These are phyloP conservation scores for Drosophila tsacasi DNA, from an alignment of 1,140 invertebrate species.

Conservation along the genomic window DNA sequence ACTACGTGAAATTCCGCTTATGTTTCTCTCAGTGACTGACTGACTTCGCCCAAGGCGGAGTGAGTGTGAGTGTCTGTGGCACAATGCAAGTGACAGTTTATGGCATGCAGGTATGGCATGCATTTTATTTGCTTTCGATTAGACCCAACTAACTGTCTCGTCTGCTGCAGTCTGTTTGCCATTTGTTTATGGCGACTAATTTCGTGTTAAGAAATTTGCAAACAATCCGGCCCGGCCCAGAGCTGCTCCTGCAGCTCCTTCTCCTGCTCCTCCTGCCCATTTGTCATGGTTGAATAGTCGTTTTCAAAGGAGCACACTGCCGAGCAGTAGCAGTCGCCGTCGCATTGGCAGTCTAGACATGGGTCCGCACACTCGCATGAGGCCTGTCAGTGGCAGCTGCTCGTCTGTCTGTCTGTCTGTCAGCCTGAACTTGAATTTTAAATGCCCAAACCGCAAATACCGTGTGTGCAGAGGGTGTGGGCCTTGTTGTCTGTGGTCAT, in stretches of 20 bases:
- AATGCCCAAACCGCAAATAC: conserved; percentile 67
- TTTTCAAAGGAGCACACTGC: conserved; percentile 7
- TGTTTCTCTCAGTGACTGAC: conserved; percentile 6
- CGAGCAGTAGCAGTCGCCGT: background rate
- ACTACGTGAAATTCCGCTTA: no score
- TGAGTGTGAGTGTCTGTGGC: conserved; percentile 41
- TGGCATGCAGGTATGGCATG: conserved; percentile 81
- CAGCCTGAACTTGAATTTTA: conserved; percentile 76
- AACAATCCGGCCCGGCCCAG: conserved; percentile 50
- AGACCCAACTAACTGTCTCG: conserved; percentile 55
- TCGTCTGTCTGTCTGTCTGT: conserved; percentile 52
- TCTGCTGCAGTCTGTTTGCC: conserved; percentile 64
- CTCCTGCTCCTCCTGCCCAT: conserved; percentile 12
- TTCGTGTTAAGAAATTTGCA: conserved; percentile 82
- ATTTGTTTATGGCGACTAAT: conserved; percentile 79
- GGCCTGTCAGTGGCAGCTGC: conserved; percentile 71
- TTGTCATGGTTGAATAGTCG: conserved; percentile 42
- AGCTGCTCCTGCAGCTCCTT: background rate
- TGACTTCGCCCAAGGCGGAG: background rate
- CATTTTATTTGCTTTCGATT: conserved; percentile 83
- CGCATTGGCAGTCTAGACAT: conserved; percentile 33
- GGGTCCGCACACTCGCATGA: conserved; percentile 20
- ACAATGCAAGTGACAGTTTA: conserved; percentile 79
- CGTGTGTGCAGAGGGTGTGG: conserved; percentile 47
- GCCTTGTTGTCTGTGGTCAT: conserved; percentile 67